Base-by-base conservation (phyloP, 2,797 vertebrate species). In the Enteromius fasciolatus region DNA sequence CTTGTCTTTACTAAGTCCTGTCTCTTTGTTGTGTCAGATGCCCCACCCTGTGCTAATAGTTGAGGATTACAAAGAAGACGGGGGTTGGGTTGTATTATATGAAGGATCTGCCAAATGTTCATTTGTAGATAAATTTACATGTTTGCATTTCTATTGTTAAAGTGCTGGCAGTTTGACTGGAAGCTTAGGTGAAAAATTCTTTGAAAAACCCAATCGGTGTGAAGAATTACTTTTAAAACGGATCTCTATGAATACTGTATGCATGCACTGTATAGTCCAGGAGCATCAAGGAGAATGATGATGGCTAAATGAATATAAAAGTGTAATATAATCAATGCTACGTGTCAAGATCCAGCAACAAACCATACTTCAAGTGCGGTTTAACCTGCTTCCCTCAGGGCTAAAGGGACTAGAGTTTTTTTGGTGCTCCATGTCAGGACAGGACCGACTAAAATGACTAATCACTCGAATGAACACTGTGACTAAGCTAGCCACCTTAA, bases 41-140 rank as follows among this genome's bases (percentile, higher is more conserved):
- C 91, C 92, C 91, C 90, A 87, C 93, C 93, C 90, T 67, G 84
- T 88, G 91, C 85, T 89, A 90, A 87, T 87, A 84, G 48, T 80
- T 69, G 76, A 48, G 78, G 84, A 67, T 81, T 86, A 83, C 76
- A 85, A 64, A 72, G 44, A 76, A 82, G 41, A 64, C 61, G 59
- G 66, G 83, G 50, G 25, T 77, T 66, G 75, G 44, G 63, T 73
- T 48, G 61, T 44, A 64, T 83, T 73, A 63, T 68, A 86, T 59
- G 63, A 61, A 70, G 39, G 20, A 61, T 77, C 66, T 76, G 20
- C 59, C 64, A 57, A 70, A 69, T n/a, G 12, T 28, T 61, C n/a
- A 31, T 59, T 48, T 59, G 41, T 61, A 20, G 36, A n/a, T 17
- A 33, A 66, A 23, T n/a, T 4, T 25, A 4, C 12, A 59, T 57